Conservation (phyloP, 2,797 vertebrate genomes). For the Paratrypauchen microcephalus region DNA sequence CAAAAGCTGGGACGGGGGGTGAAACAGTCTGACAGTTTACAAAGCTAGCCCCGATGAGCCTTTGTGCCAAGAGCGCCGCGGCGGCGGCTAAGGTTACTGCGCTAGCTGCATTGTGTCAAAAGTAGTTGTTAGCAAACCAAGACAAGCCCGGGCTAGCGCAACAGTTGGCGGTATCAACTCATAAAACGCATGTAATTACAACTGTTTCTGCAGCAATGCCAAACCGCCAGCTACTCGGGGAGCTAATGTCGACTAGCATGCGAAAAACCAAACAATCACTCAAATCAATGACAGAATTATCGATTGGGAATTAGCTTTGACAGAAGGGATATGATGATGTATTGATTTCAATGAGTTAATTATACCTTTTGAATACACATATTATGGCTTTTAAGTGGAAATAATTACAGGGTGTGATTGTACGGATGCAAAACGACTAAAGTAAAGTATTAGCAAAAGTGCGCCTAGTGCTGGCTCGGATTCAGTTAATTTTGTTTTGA, state of each 20-base stretch:
- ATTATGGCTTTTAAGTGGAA: background rate
- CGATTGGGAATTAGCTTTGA: slow-evolving; percentile 1
- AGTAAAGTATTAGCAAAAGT: background rate
- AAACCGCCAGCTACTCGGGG: slow-evolving; percentile 5
- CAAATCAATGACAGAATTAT: background rate
- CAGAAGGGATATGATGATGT: background rate
- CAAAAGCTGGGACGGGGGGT: slow-evolving; percentile 70
- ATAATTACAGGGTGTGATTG: background rate
- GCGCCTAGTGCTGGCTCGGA: background rate
- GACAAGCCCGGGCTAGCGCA: slow-evolving; percentile 30
- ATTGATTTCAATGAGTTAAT: background rate
- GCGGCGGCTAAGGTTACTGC: slow-evolving; percentile 58
- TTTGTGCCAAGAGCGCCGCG: slow-evolving; percentile 41
- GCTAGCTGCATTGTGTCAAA: slow-evolving; percentile 47
- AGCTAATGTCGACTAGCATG: background rate
- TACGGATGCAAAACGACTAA: background rate
- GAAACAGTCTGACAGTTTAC: slow-evolving; percentile 50
- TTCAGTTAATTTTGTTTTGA: too few species aligned
- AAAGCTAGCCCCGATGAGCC: slow-evolving; percentile 19
- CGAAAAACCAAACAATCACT: background rate
- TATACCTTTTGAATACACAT: background rate
- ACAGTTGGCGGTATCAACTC: slow-evolving; percentile 1
- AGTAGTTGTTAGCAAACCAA: slow-evolving; percentile 50
- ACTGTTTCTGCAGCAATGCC: background rate
- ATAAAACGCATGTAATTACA: slow-evolving; percentile 9